A percentile compares a stretch with the other conserved stretches of the same genome.
Evolutionary conservation across 2,888 invertebrate genomes (phyloP).

Genomic region (Girardia tigrina): DNA sequence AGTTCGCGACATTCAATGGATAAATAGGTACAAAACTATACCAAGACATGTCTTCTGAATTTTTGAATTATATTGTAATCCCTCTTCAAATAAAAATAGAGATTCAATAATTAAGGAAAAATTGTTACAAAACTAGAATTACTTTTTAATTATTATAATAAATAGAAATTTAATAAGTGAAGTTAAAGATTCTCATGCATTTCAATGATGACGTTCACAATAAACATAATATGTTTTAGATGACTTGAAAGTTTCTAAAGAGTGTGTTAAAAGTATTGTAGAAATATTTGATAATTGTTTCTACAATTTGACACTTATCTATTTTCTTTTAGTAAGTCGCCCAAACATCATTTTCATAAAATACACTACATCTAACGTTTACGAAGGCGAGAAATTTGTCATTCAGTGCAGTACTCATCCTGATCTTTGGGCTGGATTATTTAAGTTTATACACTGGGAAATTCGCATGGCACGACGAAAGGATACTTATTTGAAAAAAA

Average conservation of each 20-base stretch:
- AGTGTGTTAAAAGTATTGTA: background rate
- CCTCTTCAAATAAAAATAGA: too few relatives aligned
- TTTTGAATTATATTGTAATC: too few relatives aligned
- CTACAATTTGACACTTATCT: background rate
- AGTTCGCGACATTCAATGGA: too few relatives aligned
- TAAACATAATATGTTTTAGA: background rate
- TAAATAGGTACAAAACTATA: too few relatives aligned
- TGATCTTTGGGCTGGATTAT: background rate
- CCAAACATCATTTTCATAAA: background rate
- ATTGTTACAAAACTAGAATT: too few relatives aligned
- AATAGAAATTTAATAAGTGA: too few relatives aligned
- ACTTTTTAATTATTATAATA: too few relatives aligned
- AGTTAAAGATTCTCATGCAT: background rate
- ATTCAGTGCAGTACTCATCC: background rate
- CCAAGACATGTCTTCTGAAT: too few relatives aligned
- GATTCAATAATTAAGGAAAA: too few relatives aligned
- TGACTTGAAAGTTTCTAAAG: background rate
- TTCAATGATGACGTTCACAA: background rate
- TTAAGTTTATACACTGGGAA: background rate
- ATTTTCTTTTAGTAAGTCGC: background rate
- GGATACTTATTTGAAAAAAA: background rate
- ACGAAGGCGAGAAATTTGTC: constrained; percentile 10
- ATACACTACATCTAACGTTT: background rate
- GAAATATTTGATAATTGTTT: background rate
- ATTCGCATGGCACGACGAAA: background rate